Evolutionary conservation across 37 sponge, comb jelly and placozoan genomes (phyloP), one percentile per base, ranked within the genome.

Genomic region (Tethya wilhelma): DNA sequence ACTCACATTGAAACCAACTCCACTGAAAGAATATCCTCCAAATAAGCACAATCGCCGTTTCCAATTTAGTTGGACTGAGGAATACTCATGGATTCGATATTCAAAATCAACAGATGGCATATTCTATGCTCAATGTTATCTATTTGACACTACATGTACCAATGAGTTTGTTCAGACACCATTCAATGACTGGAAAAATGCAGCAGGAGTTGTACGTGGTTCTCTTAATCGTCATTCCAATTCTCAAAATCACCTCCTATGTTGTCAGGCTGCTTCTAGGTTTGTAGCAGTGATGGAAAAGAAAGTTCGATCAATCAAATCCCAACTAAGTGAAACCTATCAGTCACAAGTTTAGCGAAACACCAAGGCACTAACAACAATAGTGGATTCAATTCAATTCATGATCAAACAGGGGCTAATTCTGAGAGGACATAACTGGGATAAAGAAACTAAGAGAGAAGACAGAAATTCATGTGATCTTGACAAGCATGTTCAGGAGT

Each of bases 321-420:
- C 64, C 20, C 64, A 62, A 62, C 64, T 62, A 26, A 62, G 64
- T 62, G 64, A 62, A 62, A n/a, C 26, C 7, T 62, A 62, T 26
- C n/a, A 62, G 7, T 8, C 9, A 62, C 20, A 62, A 26, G 64
- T 62, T 7, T 7, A 62, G 64, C 29, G 8, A n/a, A 62, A 62
- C 20, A 62, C 64, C 9, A 49, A 17, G 17, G 55, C 55, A 49
- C 55, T 49, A 19, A 11, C 17, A 49, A 8, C 64, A 62, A 62
- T n/a, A 26, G 64, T 62, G 9, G 64, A 62, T n/a, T n/a, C 7
- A 8, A 62, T 62, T 62, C 64, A 62, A 25, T 62, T 62, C 29
- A 14, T 62, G 17, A 49, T n/a, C n/a, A n/a, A n/a, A n/a, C n/a
- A n/a, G n/a, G n/a, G n/a, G n/a, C n/a, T n/a, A n/a, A n/a, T n/a